Base-by-base conservation (phyloP, 2,113 vertebrate genomes). In the Condylura cristata region DNA sequence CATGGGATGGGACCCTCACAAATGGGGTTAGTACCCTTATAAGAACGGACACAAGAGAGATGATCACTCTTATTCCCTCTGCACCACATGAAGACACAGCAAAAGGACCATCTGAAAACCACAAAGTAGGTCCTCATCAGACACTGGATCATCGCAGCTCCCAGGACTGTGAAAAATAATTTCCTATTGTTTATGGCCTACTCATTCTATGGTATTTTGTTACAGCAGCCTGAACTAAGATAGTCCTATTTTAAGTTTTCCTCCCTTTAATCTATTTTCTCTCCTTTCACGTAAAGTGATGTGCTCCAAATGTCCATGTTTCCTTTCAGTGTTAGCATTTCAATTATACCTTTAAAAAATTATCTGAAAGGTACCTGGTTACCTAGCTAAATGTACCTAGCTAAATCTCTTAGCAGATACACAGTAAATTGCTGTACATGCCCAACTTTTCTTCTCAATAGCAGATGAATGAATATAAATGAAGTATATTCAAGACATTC, bases 221-320 rank as follows among this genome's bases (percentile, higher is more conserved):
- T 58, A n/a, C 0, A 76, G 71, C n/a, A 76, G 51, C 20, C 28
- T n/a, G n/a, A 93, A 83, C 26, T 76, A 68, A 83, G 51, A 39
- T 7, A 39, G 39, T 48, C 2, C 13, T 90, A 18, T 37, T 74
- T 89, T 86, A 74, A 39, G 18, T n/a, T 68, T 72, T 89, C 75
- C 71, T 87, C 48, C 34, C 48, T 91, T 92, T 71, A 86, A 63
- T 39, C 30, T 66, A 20, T 66, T 94, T 92, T 79, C 48, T 87
- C 30, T 87, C 71, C 20, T 58, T 89, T 93, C 32, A 46, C 28
- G 44, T 65, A 44, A 89, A 90, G 58, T 65, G n/a, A 32, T 53
- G 0, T 88, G 44, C 58, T 66, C 74, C 63, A 86, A 79, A 8
- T 16, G 51, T 6, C 17, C 24, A 10, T 20, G 14, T 70, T 74